These are phyloP conservation scores for Pogonomyrmex californicus DNA, from an alignment of 1,140 invertebrate genomes.

Conservation along the genomic window DNA sequence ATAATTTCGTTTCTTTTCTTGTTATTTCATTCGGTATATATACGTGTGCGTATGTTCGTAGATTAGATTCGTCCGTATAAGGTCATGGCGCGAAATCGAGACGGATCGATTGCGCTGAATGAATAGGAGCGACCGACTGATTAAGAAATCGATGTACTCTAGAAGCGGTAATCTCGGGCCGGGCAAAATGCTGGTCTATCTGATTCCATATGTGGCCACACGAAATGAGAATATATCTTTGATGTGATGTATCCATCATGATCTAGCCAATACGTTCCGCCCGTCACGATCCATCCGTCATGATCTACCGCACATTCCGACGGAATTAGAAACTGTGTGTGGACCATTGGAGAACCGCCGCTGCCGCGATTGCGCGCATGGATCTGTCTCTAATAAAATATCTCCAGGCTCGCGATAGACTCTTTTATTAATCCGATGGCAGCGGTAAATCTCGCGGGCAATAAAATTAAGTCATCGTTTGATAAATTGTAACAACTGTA, in stretches of 20 bases:
- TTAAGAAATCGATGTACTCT: slow-evolving; percentile 67
- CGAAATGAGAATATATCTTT: slow-evolving; percentile 48
- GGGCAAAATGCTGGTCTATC: slow-evolving; percentile 33
- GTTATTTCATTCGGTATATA: background rate
- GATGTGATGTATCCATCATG: slow-evolving; percentile 69
- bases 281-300: slow-evolving; percentile 72
- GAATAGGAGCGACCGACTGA: slow-evolving; percentile 51
- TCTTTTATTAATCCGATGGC: slow-evolving; percentile 69
- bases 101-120: slow-evolving; percentile 64
- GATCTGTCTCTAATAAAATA: slow-evolving; percentile 74
- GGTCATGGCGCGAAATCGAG: slow-evolving; percentile 60
- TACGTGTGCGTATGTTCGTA: background rate
- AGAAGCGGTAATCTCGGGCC: slow-evolving; percentile 37
- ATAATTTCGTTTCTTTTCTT: background rate
- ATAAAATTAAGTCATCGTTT: slow-evolving; percentile 73
- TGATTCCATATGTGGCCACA: slow-evolving; percentile 67
- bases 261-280: slow-evolving; percentile 69
- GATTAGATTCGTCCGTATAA: slow-evolving; percentile 51
- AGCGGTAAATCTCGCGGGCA: slow-evolving; percentile 61
- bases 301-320: slow-evolving; percentile 67
- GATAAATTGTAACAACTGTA: slow-evolving; percentile 63
- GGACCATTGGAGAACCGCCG: slow-evolving; percentile 46
- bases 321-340: slow-evolving; percentile 70
- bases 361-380: slow-evolving; percentile 17
- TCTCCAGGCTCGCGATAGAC: slow-evolving; percentile 40